Evolutionary conservation across 2,113 vertebrate genomes (phyloP).

Genomic region (Eudorcas thomsonii): DNA sequence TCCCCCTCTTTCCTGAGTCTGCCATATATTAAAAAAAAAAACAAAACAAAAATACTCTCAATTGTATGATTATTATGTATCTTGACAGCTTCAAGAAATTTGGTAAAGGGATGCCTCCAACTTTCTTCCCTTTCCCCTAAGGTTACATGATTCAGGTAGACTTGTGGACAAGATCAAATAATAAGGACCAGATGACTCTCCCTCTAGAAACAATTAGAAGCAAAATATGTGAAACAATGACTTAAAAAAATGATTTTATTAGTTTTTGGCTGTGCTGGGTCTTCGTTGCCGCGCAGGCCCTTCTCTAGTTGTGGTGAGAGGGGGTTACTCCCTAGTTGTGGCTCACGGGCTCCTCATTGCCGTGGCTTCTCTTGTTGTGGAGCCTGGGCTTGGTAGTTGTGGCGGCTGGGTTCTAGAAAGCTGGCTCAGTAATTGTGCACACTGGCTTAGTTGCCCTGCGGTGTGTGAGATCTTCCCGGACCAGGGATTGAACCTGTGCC

Average conservation of each 20-base stretch:
- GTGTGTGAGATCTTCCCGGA: background rate
- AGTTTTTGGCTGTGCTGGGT: background rate
- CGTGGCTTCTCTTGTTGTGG: background rate
- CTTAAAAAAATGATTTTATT: background rate
- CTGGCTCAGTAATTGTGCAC: background rate
- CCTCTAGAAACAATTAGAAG: background rate
- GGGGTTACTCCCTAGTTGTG: rapidly evolving
- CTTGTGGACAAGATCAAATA: background rate
- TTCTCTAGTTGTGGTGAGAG: background rate
- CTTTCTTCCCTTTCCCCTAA: background rate
- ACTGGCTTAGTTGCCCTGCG: rapidly evolving
- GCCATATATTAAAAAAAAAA: background rate
- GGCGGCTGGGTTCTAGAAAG: rapidly evolving
- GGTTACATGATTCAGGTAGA: background rate
- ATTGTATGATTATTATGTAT: background rate
- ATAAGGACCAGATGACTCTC: background rate
- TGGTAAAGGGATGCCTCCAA: background rate
- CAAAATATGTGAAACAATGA: background rate
- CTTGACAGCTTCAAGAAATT: background rate
- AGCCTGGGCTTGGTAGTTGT: background rate
- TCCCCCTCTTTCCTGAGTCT: background rate
- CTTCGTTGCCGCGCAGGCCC: rapidly evolving
- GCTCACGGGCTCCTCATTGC: background rate
- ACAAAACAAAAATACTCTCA: background rate
- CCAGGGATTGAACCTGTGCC: background rate